phyloP scores from a whole-genome alignment of 2,113 vertebrate species.

The Mormyrus iriodes region DNA sequence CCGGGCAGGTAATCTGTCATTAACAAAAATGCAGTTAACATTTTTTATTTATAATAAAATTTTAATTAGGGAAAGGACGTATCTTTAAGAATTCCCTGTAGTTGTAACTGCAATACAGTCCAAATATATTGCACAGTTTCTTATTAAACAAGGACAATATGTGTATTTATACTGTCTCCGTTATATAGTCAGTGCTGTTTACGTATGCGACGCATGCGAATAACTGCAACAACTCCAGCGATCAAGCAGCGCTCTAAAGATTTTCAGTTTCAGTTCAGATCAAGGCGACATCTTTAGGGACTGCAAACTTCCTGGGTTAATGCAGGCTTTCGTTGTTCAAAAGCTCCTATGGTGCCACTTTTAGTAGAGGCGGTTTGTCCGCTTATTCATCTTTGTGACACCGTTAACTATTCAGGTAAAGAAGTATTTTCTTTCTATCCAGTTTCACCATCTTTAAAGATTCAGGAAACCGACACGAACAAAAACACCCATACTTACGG shows the following conservation, averaged over 20 bases:
- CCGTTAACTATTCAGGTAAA: not conserved
- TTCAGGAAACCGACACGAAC: not conserved
- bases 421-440: not conserved
- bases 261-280: not conserved
- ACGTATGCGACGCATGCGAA: not conserved
- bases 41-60: not conserved
- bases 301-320: not conserved
- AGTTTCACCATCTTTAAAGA: not conserved
- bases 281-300: not conserved
- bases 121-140: not conserved
- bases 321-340: not conserved
- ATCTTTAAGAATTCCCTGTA: not conserved
- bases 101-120: not conserved
- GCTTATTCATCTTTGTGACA: not conserved
- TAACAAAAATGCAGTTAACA: constrained; percentile 1
- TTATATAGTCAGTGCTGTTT: not conserved
- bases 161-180: not conserved
- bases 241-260: not conserved
- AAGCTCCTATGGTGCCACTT: not conserved
- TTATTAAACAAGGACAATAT: not conserved
- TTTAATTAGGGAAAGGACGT: not conserved
- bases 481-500: constrained; percentile 48
- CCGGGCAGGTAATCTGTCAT: constrained; percentile 81
- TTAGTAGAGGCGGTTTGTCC: not conserved
- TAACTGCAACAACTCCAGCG: not conserved